A percentile compares a stretch with the other conserved stretches of the same genome.
These are phyloP conservation scores for Drosophila simulans DNA, from an alignment of 1,140 invertebrate genomes.

Conservation along the genomic window DNA sequence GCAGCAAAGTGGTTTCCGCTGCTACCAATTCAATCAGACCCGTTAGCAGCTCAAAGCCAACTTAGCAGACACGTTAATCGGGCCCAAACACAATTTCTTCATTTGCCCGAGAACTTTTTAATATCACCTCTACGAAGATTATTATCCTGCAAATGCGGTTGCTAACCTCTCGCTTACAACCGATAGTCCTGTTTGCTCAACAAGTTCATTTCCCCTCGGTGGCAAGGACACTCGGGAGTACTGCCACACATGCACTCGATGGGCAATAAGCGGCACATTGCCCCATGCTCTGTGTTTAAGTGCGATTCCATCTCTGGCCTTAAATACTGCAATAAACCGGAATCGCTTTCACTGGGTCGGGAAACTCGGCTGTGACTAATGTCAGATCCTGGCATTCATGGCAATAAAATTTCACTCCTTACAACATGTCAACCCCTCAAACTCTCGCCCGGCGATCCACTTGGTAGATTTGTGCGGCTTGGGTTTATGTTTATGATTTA, in stretches of 20 bases:
- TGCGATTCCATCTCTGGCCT: constrained; percentile 52
- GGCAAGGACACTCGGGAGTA: background rate
- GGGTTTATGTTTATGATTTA: constrained; percentile 73
- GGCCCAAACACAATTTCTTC: constrained; percentile 65
- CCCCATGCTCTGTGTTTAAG: constrained; percentile 53
- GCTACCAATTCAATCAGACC: constrained; percentile 65
- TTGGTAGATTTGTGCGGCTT: constrained; percentile 57
- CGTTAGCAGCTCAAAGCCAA: constrained; percentile 50
- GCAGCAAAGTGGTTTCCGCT: constrained; percentile 37
- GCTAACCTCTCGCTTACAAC: background rate
- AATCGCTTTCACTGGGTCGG: constrained; percentile 46
- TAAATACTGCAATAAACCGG: constrained; percentile 67
- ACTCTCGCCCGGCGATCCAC: background rate
- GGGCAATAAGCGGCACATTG: constrained; percentile 53
- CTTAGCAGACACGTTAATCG: constrained; percentile 58
- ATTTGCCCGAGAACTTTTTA: constrained; percentile 58
- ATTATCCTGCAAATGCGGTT: background rate
- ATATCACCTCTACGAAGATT: constrained; percentile 39
- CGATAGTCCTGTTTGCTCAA: constrained; percentile 14
- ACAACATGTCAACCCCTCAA: constrained; percentile 40
- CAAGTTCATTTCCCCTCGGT: constrained; percentile 13
- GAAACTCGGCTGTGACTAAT: constrained; percentile 58
- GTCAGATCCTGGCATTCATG: constrained; percentile 69
- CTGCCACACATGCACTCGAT: constrained; percentile 41
- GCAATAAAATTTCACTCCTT: constrained; percentile 71